phyloP scores from a whole-genome alignment of 2,113 vertebrate genomes.

The Nothobranchius furzeri region DNA sequence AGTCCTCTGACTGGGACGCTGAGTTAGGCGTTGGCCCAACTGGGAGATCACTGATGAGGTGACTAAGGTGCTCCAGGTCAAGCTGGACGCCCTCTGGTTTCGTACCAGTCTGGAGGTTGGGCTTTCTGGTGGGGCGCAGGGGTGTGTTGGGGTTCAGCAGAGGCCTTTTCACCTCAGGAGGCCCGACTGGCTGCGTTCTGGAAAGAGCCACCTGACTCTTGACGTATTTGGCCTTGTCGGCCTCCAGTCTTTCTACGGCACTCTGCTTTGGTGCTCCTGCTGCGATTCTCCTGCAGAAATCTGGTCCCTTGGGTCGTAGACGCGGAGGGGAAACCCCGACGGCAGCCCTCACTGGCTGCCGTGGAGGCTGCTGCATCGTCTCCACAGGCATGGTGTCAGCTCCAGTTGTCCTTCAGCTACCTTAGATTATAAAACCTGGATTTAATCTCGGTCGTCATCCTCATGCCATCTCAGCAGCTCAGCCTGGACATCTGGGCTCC shows the following conservation, averaged over 20 bases:
- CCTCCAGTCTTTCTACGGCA: slow-evolving; percentile 88
- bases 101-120: background rate
- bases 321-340: slow-evolving; percentile 78
- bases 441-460: slow-evolving; percentile 3
- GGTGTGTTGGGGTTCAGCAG: slow-evolving; percentile 62
- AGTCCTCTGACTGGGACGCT: background rate
- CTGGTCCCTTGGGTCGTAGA: slow-evolving; percentile 83
- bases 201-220: slow-evolving; percentile 87
- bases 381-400: slow-evolving; percentile 71
- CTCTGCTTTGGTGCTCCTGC: slow-evolving; percentile 77
- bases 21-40: slow-evolving; percentile 44
- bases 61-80: slow-evolving; percentile 88
- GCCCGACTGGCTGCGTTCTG: slow-evolving; percentile 80
- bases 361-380: slow-evolving; percentile 42
- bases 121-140: slow-evolving; percentile 71
- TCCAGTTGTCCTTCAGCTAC: background rate
- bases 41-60: slow-evolving; percentile 85
- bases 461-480: slow-evolving; percentile 6
- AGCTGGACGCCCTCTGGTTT: slow-evolving; percentile 70
- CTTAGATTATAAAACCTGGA: background rate
- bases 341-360: slow-evolving; percentile 48
- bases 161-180: slow-evolving; percentile 64
- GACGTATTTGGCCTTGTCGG: slow-evolving; percentile 93
- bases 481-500: slow-evolving; percentile 17
- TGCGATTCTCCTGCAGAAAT: slow-evolving; percentile 57